Conservation (phyloP, 2,113 vertebrate species). For the Meles meles region DNA sequence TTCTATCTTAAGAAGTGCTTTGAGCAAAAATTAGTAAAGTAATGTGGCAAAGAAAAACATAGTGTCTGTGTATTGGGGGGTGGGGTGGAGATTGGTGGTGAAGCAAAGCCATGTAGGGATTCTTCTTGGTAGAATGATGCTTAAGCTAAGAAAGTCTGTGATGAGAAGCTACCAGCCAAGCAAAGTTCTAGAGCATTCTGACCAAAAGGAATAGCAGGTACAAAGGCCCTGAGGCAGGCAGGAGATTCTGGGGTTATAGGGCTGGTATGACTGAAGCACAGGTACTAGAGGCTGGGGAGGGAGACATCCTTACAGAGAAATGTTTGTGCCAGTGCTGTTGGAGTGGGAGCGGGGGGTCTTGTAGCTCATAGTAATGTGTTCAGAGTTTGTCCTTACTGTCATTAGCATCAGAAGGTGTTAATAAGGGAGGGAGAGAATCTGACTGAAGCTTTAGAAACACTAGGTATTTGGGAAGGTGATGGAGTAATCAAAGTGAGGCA, state of each 20-base stretch:
- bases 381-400: not conserved
- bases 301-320: not conserved
- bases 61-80: no score
- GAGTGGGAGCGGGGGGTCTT: fast-evolving
- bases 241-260: no score
- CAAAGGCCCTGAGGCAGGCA: not conserved
- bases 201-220: not conserved
- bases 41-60: not conserved
- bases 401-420: not conserved
- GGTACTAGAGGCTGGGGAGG: not conserved
- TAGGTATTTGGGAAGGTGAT: not conserved
- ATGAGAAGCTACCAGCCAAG: not conserved
- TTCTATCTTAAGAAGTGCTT: not conserved
- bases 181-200: not conserved
- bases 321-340: no score
- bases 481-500: not conserved
- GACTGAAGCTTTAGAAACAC: not conserved
- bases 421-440: not conserved
- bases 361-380: no score
- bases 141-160: not conserved
- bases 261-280: not conserved
- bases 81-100: no score
- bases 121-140: not conserved
- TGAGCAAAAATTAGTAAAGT: not conserved
- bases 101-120: not conserved